Base-by-base conservation (phyloP, 2,888 invertebrate genomes). In the Andrena dorsata region DNA sequence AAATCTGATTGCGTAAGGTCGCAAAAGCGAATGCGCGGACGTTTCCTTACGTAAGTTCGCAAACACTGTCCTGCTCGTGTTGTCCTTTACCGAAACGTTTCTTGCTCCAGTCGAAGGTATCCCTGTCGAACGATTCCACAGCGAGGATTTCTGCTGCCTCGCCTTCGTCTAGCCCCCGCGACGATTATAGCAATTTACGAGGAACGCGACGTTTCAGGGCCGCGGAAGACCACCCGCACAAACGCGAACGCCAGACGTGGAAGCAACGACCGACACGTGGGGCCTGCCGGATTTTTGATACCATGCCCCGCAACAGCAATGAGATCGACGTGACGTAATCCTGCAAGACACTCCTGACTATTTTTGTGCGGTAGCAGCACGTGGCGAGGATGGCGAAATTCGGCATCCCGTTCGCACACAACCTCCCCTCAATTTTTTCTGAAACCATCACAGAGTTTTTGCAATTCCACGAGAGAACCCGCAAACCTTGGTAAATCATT, bases 271-370 rank as follows among this genome's bases (percentile, higher is more conserved):
- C 51, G 69, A 56, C 81, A 76, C 74, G 83, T 79, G 76, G 65
- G 47, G 53, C 75, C 73, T 26, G 35, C 47, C 47, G 41, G 73
- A 77, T 86, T 86, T 82, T 82, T 71, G 70, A 79, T 66, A 68
- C 61, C 60, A 10, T 56, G 47, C 0, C 41, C 61, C 63, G 49
- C 60, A 47, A 72, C 68, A 51, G 60, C 60, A 69, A 81, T 32
- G 47, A 76, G 80, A 82, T 76, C 69, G 49, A 23, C 56, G 28
- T 88, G 88, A 86, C 82, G 88, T 80, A 87, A 88, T 83, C 86
- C 20, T 23, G 32, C 47, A 69, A 82, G 73, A 56, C 65, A 75
- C 32, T 35, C 26, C 68, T 41, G 30, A 76, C 76, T 87, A 88
- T 85, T 88, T 88, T 82, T 86, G 76, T 75, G 53, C 53, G 49